Evolutionary conservation across 2,113 vertebrate species (phyloP).

Genomic region (Rhombomys opimus): DNA sequence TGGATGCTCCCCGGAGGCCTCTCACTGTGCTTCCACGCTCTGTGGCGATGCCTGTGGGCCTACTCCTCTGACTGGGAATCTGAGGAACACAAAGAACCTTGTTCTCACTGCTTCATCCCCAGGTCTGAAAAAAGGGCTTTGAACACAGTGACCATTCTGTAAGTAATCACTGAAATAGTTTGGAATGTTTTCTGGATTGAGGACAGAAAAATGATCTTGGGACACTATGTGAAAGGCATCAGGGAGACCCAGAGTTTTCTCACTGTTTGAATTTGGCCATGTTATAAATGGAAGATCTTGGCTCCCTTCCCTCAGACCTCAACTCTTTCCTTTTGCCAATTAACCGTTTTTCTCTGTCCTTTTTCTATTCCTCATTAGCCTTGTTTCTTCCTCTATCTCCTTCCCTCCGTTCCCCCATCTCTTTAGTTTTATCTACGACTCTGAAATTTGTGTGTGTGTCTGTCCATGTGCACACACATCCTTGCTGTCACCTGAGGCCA

Average conservation of each 20-base stretch:
- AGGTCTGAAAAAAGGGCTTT: neutral
- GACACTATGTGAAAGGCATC: neutral
- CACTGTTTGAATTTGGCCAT: neutral
- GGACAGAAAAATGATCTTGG: neutral
- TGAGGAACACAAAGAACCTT: neutral
- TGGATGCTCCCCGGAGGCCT: neutral
- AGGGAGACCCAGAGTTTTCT: neutral
- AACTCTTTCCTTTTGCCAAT: neutral
- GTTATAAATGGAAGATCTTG: neutral
- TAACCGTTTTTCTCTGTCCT: neutral
- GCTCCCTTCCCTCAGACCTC: neutral
- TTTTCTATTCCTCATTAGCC: neutral
- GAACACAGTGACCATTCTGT: neutral
- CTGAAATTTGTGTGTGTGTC: neutral
- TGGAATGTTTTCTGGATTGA: neutral
- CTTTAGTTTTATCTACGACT: conserved; percentile 27
- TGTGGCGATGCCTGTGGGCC: too few relatives aligned
- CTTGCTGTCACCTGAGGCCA: neutral
- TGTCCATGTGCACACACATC: neutral
- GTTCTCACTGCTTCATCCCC: neutral
- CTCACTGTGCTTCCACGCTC: fast-evolving
- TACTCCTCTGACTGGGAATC: neutral
- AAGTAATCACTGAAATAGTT: neutral
- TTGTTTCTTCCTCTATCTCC: neutral
- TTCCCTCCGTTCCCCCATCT: neutral